Percentiles rank a stretch among this genome's conserved stretches.
These are phyloP conservation scores for Clarias pachynema DNA, from an alignment of 2,797 vertebrate species.

Conservation along the genomic window DNA sequence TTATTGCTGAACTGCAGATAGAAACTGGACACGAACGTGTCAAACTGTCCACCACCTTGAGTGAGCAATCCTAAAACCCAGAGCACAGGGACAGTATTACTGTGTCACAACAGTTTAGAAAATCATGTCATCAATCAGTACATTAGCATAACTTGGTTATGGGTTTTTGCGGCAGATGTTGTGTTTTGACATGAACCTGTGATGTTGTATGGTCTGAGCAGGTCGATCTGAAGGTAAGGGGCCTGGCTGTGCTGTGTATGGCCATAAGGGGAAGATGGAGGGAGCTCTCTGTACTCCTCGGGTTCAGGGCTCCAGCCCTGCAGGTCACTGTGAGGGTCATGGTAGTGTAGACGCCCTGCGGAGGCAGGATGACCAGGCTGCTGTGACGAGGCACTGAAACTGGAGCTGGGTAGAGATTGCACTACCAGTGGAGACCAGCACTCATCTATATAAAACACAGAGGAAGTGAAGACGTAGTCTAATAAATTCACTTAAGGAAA, in stretches of 20 bases:
- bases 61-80: conserved; percentile 74
- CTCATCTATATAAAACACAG: conserved; percentile 67
- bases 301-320: conserved; percentile 80
- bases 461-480: neutral
- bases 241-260: conserved; percentile 48
- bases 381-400: conserved; percentile 75
- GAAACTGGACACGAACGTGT: conserved; percentile 77
- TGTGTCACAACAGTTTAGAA: neutral
- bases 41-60: conserved; percentile 75
- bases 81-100: neutral
- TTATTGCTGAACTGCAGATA: conserved; percentile 83
- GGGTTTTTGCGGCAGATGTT: neutral
- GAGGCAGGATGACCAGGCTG: conserved; percentile 68
- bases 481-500: neutral
- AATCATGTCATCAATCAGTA: neutral
- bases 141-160: neutral
- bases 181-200: conserved; percentile 73
- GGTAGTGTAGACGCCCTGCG: conserved; percentile 66
- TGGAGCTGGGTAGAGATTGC: conserved; percentile 69
- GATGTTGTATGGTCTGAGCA: conserved; percentile 78
- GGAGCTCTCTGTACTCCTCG: conserved; percentile 67
- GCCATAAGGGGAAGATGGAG: conserved; percentile 65
- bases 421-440: conserved; percentile 83
- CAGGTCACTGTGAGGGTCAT: conserved; percentile 62
- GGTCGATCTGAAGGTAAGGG: conserved; percentile 81